A percentile compares a stretch with the other conserved stretches of the same genome.
Conservation (phyloP, 2,888 invertebrate genomes). For the Acrocera orbiculus region DNA sequence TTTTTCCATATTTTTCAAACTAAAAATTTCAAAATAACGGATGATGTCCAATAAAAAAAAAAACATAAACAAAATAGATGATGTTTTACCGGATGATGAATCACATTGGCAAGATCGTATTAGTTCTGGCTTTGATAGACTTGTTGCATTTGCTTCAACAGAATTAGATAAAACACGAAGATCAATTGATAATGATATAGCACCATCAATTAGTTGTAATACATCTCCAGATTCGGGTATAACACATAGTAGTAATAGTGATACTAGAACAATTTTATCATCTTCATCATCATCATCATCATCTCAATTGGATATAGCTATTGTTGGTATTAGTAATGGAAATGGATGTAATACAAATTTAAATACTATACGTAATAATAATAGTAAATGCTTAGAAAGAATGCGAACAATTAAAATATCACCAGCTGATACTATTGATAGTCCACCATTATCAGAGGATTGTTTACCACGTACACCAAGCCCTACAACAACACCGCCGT, state of each 20-base stretch:
- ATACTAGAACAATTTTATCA: slow-evolving; percentile 29
- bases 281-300: slow-evolving; percentile 35
- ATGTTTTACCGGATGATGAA: slow-evolving; percentile 48
- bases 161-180: slow-evolving; percentile 73
- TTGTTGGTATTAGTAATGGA: slow-evolving; percentile 17
- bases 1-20: background rate
- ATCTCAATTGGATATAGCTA: slow-evolving; percentile 26
- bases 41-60: too few relatives aligned
- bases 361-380: slow-evolving; percentile 15
- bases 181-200: slow-evolving; percentile 54
- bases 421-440: slow-evolving; percentile 32
- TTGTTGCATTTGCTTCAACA: slow-evolving; percentile 84
- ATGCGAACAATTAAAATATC: slow-evolving; percentile 31
- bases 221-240: slow-evolving; percentile 78
- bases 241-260: slow-evolving; percentile 44
- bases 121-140: slow-evolving; percentile 81
- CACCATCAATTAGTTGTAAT: slow-evolving; percentile 43
- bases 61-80: slow-evolving; percentile 20
- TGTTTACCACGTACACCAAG: slow-evolving; percentile 30
- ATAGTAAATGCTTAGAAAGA: slow-evolving; percentile 19
- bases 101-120: slow-evolving; percentile 87
- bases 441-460: slow-evolving; percentile 33
- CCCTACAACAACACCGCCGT: slow-evolving; percentile 26
- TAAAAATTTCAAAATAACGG: background rate
- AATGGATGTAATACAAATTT: slow-evolving; percentile 14